phyloP scores from a whole-genome alignment of 2,888 invertebrate species.

The Rhyacophila evoluta region DNA sequence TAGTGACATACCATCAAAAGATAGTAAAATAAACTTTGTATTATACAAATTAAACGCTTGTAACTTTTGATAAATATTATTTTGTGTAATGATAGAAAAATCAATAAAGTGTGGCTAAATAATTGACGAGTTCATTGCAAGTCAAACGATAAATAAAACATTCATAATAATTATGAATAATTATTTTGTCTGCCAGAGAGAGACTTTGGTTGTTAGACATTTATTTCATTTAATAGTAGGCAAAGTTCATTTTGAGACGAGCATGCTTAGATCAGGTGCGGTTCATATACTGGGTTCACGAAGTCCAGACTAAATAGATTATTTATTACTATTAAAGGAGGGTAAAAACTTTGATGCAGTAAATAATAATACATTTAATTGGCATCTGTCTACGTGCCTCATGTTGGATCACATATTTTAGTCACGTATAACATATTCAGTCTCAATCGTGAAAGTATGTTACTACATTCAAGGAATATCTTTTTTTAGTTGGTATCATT shows the following conservation, averaged over 20 bases:
- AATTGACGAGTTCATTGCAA: neutral
- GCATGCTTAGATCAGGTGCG: neutral
- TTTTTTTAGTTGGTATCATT: no score
- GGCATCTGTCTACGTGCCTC: neutral
- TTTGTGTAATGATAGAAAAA: no score
- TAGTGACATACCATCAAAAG: no score
- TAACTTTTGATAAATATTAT: no score
- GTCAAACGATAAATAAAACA: neutral
- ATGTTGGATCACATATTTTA: neutral
- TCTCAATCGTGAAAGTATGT: neutral
- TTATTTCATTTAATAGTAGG: neutral
- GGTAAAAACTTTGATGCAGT: neutral
- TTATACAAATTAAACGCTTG: no score
- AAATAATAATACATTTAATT: constrained; percentile 11
- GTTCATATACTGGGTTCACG: neutral
- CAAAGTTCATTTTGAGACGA: neutral
- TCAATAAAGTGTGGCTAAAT: neutral
- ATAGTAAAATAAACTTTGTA: no score
- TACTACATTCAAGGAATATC: no score
- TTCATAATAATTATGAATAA: constrained; percentile 11
- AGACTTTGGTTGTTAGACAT: neutral
- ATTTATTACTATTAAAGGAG: neutral
- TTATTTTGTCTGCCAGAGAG: neutral
- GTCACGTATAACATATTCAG: constrained; percentile 5
- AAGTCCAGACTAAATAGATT: neutral